A percentile compares a stretch with the other conserved stretches of the same genome.
Evolutionary conservation across 2,113 vertebrate species (phyloP).

Genomic region (Sporophila hypoxantha): DNA sequence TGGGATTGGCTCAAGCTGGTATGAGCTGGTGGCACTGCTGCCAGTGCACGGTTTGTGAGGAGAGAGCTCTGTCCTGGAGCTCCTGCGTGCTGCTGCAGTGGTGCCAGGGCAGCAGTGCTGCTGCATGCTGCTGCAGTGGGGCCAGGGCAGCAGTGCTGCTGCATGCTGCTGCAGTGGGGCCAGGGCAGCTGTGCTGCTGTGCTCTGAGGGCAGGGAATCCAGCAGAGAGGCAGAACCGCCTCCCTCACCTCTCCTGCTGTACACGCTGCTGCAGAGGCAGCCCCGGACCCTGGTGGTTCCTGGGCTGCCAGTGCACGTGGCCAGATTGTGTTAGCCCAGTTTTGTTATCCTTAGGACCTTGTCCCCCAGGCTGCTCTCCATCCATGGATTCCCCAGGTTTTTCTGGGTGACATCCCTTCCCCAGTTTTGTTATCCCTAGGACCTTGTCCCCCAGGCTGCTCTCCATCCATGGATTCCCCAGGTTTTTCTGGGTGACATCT

Average conservation of each 20-base stretch:
- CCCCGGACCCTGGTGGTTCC: not conserved
- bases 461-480: not conserved
- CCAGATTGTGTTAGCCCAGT: not conserved
- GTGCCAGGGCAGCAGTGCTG: not conserved
- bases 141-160: rapidly evolving
- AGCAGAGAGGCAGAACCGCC: not conserved
- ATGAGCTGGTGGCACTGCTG: not conserved
- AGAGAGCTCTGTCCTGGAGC: not conserved
- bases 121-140: not conserved
- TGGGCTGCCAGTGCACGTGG: not conserved
- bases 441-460: not conserved
- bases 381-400: not conserved
- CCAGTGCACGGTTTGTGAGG: not conserved
- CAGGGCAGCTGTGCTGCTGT: rapidly evolving
- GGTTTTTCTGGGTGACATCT: not conserved
- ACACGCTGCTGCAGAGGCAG: not conserved
- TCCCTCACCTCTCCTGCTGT: not conserved
- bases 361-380: not conserved
- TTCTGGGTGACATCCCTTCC: not conserved
- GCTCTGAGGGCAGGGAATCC: not conserved
- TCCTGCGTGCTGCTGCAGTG: not conserved
- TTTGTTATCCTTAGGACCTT: not conserved
- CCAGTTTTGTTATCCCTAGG: not conserved
- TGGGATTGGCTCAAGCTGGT: not conserved
- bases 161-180: too few species aligned